Percentiles rank a stretch among this genome's conserved stretches.
phyloP scores from a whole-genome alignment of 37 sponge, comb jelly and placozoan genomes.

The Agelas oroides region DNA sequence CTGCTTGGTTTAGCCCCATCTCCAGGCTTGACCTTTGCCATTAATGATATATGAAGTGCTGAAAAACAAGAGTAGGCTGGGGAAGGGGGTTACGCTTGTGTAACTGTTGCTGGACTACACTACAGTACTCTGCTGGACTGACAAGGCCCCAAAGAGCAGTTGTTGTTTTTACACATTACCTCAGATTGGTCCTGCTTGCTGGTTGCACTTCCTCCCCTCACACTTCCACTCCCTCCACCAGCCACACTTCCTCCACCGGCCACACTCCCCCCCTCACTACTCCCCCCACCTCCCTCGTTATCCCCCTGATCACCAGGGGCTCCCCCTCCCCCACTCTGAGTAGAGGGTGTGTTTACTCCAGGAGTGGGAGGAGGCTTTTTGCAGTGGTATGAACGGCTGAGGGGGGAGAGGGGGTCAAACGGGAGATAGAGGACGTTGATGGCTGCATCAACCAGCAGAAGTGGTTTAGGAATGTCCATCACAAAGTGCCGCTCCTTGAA shows the following conservation, averaged over 20 bases:
- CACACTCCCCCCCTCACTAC: background rate
- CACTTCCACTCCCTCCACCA: background rate
- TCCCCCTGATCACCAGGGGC: constrained; percentile 1
- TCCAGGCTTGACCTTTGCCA: too few species aligned
- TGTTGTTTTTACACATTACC: too few species aligned
- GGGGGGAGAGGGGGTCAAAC: constrained; percentile 67
- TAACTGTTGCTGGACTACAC: too few species aligned
- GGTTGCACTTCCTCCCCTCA: background rate
- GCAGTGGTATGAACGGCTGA: constrained; percentile 17
- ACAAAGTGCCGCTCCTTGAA: constrained; percentile 48
- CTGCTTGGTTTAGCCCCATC: too few species aligned
- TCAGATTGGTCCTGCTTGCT: background rate
- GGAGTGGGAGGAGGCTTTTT: background rate
- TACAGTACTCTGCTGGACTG: too few species aligned
- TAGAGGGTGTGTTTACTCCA: background rate
- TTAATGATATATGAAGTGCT: too few species aligned
- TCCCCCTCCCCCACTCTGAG: background rate
- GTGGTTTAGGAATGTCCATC: constrained; percentile 85
- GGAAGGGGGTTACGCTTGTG: too few species aligned
- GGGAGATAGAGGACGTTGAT: constrained; percentile 51
- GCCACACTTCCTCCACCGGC: background rate
- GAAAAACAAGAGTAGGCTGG: too few species aligned
- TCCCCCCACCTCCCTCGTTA: background rate
- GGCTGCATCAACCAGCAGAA: constrained; percentile 75
- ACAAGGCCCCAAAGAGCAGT: too few species aligned